Evolutionary conservation across 2,888 invertebrate species (phyloP).

Genomic region (Chaitophorus viminalis): DNA sequence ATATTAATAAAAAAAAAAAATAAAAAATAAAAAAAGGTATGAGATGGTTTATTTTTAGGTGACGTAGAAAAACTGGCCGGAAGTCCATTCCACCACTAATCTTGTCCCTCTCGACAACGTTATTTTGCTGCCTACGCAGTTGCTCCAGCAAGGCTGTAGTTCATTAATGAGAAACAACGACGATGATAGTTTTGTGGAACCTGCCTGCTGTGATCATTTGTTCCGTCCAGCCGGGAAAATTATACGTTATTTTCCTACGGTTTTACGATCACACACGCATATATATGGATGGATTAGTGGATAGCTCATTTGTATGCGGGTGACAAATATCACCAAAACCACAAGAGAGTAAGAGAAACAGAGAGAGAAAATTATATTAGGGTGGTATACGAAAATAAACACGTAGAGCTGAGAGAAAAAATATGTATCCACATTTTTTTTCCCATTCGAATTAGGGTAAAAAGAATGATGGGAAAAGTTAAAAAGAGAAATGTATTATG

Average conservation of each 20-base stretch:
- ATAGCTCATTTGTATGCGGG: constrained; percentile 34
- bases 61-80: constrained; percentile 55
- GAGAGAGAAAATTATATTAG: neutral
- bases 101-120: neutral
- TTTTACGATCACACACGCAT: neutral
- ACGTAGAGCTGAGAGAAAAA: neutral
- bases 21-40: constrained; percentile 4
- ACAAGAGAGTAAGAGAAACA: neutral
- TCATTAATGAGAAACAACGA: constrained; percentile 54
- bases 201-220: neutral
- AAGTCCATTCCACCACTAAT: constrained; percentile 14
- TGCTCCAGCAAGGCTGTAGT: neutral
- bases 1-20: constrained; percentile 3
- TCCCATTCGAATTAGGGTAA: neutral
- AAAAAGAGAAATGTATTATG: neutral
- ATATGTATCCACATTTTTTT: neutral
- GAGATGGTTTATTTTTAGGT: constrained; percentile 49
- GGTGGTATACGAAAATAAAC: constrained; percentile 40
- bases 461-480: constrained; percentile 7
- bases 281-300: neutral
- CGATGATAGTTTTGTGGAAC: constrained; percentile 58
- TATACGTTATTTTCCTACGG: neutral
- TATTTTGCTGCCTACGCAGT: neutral
- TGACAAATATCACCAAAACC: neutral
- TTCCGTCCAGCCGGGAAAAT: neutral